These are phyloP conservation scores for Heloderma charlesbogerti DNA, from an alignment of 2,113 vertebrate genomes.

Conservation along the genomic window DNA sequence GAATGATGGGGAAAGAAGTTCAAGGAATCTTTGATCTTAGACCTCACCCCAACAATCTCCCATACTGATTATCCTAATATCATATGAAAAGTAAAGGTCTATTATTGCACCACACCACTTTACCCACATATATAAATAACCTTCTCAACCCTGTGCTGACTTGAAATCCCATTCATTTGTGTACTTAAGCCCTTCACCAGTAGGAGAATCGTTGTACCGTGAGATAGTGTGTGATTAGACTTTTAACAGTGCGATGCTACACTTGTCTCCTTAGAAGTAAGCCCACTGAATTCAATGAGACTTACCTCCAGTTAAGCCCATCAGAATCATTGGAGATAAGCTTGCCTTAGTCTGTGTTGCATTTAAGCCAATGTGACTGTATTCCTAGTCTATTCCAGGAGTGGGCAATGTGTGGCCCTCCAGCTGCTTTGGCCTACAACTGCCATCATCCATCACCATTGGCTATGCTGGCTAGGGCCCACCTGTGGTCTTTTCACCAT, in stretches of 20 bases:
- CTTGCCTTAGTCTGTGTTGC: too few relatives aligned
- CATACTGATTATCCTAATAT: neutral
- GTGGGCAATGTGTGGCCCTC: too few relatives aligned
- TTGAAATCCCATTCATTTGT: neutral
- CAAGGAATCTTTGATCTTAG: neutral
- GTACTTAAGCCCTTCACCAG: neutral
- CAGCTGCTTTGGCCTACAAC: too few relatives aligned
- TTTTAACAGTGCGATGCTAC: neutral
- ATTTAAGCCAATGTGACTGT: too few relatives aligned
- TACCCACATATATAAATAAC: fast-evolving
- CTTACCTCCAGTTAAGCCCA: neutral
- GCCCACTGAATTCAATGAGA: neutral
- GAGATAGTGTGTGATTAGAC: neutral
- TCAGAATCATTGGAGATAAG: neutral
- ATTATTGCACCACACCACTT: neutral
- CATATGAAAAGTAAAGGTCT: neutral
- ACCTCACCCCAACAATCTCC: fast-evolving
- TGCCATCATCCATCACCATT: too few relatives aligned
- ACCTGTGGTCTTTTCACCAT: neutral
- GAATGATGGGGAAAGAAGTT: neutral
- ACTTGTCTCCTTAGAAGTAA: neutral
- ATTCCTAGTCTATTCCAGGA: neutral
- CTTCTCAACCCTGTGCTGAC: neutral
- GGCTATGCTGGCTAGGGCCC: too few relatives aligned
- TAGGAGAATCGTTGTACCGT: too few relatives aligned